A percentile compares a stretch with the other conserved stretches of the same genome.
phyloP scores from a whole-genome alignment of 2,797 vertebrate genomes.

The Micropoecilia bifurca region DNA sequence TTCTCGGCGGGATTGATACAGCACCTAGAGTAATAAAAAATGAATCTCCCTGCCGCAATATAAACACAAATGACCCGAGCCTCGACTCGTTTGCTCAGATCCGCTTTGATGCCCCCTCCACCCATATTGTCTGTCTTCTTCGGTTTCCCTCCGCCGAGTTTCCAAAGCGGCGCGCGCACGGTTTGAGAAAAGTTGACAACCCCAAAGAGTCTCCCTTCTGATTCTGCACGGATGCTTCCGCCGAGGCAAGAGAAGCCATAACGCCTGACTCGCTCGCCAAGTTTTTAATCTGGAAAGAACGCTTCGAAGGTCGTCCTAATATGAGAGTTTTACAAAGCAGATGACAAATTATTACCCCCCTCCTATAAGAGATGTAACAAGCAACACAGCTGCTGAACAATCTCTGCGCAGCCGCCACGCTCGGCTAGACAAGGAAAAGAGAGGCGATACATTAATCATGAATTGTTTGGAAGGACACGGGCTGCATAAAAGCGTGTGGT shows the following conservation, averaged over 20 bases:
- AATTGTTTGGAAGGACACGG: conserved; percentile 78
- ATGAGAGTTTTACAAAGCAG: conserved; percentile 47
- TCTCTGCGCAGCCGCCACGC: conserved; percentile 49
- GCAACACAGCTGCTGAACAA: conserved; percentile 49
- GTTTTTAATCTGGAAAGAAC: conserved; percentile 43
- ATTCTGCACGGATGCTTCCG: conserved; percentile 15
- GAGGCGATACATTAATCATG: conserved; percentile 83
- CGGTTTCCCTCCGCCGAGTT: conserved; percentile 20
- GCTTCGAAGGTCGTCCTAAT: conserved; percentile 50
- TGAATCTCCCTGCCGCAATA: conserved; percentile 74
- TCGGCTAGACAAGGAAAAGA: conserved; percentile 63
- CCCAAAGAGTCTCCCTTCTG: conserved; percentile 16
- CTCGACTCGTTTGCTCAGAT: conserved; percentile 62
- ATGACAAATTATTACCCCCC: conserved; percentile 43
- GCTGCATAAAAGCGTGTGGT: conserved; percentile 76
- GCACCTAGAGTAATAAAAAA: conserved; percentile 80
- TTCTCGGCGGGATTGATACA: conserved; percentile 73
- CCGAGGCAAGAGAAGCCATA: neutral
- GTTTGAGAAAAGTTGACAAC: conserved; percentile 45
- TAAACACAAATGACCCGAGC: conserved; percentile 78
- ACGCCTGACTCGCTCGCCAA: conserved; percentile 16
- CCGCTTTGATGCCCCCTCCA: conserved; percentile 48
- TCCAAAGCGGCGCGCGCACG: conserved; percentile 22
- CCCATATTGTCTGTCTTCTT: conserved; percentile 32
- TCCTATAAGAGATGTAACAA: conserved; percentile 53